Base-by-base conservation (phyloP, 2,797 vertebrate genomes). In the Oreochromis mossambicus region DNA sequence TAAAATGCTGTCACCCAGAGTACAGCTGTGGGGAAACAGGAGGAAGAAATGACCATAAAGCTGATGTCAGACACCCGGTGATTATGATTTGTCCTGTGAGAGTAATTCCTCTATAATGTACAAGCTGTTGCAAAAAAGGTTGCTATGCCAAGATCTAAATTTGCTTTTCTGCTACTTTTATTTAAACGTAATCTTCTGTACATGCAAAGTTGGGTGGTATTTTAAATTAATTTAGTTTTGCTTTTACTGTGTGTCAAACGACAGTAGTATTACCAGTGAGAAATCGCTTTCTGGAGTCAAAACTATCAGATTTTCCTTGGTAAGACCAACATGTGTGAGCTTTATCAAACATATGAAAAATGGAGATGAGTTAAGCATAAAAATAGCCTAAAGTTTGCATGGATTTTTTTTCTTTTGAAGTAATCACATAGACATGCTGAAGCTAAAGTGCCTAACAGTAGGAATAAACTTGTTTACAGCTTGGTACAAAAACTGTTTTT, bases 101-200 rank as follows among this genome's bases (percentile, higher is more conserved):
- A 87, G 50, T 87, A 61, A 86, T 85, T 77, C 75, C 12, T 83
- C 63, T 41, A 15, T 84, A 87, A 90, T 92, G 38, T 80, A 80
- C 38, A 26, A 81, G 73, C 83, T 82, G 87, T 83, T 89, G 36
- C 50, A 29, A 70, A 54, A 80, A 43, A 81, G 3, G 54, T 9
- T 70, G 52, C 17, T 48, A 63, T 79, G 77, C 58, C 63, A 13
- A 43, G 26, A 73, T 55, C 73, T 52, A 4, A 77, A 38, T 29
- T 19, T 15, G 5, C 21, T 34, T 38, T 36, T 58, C 38, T 81
- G 21, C n/a, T 34, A 7, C 46, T 43, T 41, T 54, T 34, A 5
- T 32, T 83, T 34, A 38, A 70, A 26, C 11, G 12, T 29, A 19
- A 29, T 73, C 15, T 73, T 73, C 24, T 73, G 68, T 48, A 29